A percentile compares a stretch with the other conserved stretches of the same genome.
These are phyloP conservation scores for Zosterops borbonicus DNA, from an alignment of 2,113 vertebrate species.

Conservation along the genomic window DNA sequence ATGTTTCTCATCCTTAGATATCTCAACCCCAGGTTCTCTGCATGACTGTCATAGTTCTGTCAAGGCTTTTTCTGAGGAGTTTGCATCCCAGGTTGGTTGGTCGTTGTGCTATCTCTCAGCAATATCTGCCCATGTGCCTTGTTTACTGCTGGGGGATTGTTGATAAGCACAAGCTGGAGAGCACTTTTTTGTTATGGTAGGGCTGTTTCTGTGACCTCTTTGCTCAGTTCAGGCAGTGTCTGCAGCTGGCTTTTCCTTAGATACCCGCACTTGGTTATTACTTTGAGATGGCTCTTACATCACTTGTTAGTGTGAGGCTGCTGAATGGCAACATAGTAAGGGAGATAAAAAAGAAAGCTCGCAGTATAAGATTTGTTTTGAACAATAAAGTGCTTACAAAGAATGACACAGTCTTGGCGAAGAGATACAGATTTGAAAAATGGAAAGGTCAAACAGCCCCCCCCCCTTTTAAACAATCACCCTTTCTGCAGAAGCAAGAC, in stretches of 20 bases:
- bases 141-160: neutral
- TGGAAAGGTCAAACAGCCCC: constrained; percentile 34
- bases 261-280: neutral
- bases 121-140: neutral
- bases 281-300: neutral
- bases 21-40: neutral
- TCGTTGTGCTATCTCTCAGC: neutral
- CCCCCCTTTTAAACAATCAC: neutral
- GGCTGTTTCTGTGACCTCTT: neutral
- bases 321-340: neutral
- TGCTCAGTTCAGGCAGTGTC: neutral
- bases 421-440: constrained; percentile 48
- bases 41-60: neutral
- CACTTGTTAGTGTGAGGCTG: neutral
- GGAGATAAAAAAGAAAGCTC: neutral
- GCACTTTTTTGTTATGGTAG: neutral
- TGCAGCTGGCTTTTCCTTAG: neutral
- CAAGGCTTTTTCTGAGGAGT: neutral
- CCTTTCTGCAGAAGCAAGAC: constrained; percentile 35
- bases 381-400: constrained; percentile 54
- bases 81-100: neutral
- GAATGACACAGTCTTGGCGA: constrained; percentile 26
- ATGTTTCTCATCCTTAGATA: neutral
- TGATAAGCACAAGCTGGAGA: neutral
- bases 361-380: constrained; percentile 34